phyloP scores from a whole-genome alignment of 2,113 vertebrate genomes.

The human region GRCh38 chr15:40595501-40596000 shows the following conservation, averaged over 20 bases:
- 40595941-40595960: background rate
- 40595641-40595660: background rate
- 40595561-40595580: background rate
- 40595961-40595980: background rate
- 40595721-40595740: background rate
- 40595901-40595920: background rate
- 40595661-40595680: slow-evolving; percentile 15
- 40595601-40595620: background rate
- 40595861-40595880: background rate
- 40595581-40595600: slow-evolving; percentile 20
- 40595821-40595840: background rate
- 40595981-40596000: background rate
- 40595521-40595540: background rate
- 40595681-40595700: background rate
- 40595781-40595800: slow-evolving; percentile 4
- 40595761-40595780: background rate
- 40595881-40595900: background rate
- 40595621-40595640: background rate
- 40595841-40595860: background rate
- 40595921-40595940: slow-evolving; percentile 29
- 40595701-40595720: background rate
- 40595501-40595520: slow-evolving; percentile 20
- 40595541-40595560: slow-evolving; percentile 22
- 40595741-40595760: background rate
- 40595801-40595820: slow-evolving; percentile 5